Evolutionary conservation across 1,140 invertebrate genomes (phyloP).

Genomic region (Hyles vespertilio): DNA sequence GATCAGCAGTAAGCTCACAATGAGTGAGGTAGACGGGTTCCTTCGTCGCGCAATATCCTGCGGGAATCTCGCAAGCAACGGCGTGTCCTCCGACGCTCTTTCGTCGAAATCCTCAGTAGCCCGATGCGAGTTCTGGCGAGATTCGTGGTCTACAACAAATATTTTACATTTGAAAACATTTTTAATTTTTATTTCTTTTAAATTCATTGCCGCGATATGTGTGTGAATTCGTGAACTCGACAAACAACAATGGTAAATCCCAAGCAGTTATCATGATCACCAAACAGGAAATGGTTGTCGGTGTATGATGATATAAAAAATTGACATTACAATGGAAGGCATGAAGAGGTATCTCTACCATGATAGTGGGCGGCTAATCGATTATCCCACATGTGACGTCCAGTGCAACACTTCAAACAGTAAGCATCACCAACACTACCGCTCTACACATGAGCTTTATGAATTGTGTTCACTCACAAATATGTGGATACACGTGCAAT

Average conservation of each 20-base stretch:
- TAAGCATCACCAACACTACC: too few relatives aligned
- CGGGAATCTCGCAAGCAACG: slow-evolving; percentile 33
- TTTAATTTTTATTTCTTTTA: slow-evolving; percentile 6
- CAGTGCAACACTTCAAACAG: too few relatives aligned
- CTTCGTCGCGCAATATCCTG: slow-evolving; percentile 1
- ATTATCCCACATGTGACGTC: too few relatives aligned
- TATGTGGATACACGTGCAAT: too few relatives aligned
- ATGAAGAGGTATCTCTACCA: slow-evolving; percentile 14
- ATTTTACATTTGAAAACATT: slow-evolving; percentile 1
- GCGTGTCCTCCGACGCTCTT: slow-evolving; percentile 27
- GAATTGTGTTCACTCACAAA: too few relatives aligned
- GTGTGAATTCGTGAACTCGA: background rate
- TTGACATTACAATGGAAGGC: slow-evolving; percentile 11
- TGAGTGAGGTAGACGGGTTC: slow-evolving; percentile 21
- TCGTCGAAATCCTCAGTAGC: slow-evolving; percentile 14
- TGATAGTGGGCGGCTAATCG: background rate
- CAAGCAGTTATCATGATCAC: background rate
- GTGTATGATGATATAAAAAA: slow-evolving; percentile 1
- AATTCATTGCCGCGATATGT: slow-evolving; percentile 7
- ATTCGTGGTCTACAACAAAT: slow-evolving; percentile 31
- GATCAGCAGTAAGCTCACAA: slow-evolving; percentile 31
- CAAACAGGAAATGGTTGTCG: slow-evolving; percentile 10
- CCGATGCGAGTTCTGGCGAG: slow-evolving; percentile 24
- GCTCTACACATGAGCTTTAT: too few relatives aligned
- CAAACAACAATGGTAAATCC: background rate